Evolutionary conservation across 2,113 vertebrate species (phyloP).

Genomic region (Mormyrus iriodes): DNA sequence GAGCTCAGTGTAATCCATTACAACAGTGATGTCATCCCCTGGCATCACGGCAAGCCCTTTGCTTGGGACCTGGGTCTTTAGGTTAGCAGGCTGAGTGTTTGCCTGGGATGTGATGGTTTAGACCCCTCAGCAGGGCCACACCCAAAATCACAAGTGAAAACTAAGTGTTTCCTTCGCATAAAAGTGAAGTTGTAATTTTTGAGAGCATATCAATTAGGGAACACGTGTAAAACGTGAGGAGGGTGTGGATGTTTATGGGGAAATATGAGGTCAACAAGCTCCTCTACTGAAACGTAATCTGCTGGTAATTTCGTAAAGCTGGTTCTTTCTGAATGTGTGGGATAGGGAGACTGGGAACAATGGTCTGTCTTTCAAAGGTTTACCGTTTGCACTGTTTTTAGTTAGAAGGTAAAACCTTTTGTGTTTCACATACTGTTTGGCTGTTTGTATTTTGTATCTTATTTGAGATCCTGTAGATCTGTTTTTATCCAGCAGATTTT

Average conservation of each 20-base stretch:
- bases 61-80: neutral
- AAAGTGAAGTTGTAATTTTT: neutral
- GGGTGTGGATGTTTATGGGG: neutral
- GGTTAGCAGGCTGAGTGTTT: neutral
- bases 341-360: too few species aligned
- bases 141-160: neutral
- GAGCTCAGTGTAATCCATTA: neutral
- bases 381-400: too few species aligned
- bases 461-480: too few species aligned
- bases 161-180: neutral
- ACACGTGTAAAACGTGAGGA: neutral
- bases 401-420: too few species aligned
- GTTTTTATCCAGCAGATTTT: too few species aligned
- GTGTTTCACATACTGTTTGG: too few species aligned
- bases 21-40: neutral
- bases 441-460: too few species aligned
- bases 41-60: neutral
- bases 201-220: neutral
- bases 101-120: neutral
- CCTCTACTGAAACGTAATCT: too few species aligned
- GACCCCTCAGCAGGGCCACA: neutral
- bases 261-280: neutral
- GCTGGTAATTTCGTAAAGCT: neutral
- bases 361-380: too few species aligned
- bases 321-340: neutral